Evolutionary conservation across 2,888 invertebrate species (phyloP), one percentile per base, ranked within the genome.

Genomic region (Lymantria monacha): DNA sequence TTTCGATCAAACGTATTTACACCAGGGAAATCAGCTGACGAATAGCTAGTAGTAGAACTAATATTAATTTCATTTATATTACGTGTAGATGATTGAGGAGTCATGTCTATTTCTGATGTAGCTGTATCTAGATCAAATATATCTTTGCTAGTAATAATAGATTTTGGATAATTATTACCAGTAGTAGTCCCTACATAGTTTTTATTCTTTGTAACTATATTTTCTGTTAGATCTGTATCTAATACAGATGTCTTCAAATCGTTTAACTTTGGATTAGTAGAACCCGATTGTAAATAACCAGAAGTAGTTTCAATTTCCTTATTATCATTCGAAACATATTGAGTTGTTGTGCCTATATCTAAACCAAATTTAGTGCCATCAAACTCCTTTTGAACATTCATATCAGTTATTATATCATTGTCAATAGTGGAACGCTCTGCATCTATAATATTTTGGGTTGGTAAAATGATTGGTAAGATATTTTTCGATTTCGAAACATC

Each of bases 321-420:
- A 11, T 15, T 9, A 46, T 31, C 30, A 31, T 46, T 15, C 51
- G 40, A 48, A 30, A 13, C 45, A 42, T 42, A 40, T 46, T 15
- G 30, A 9, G 44, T 33, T 11, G 45, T 49, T 40, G 12, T 30
- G 15, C 38, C 37, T 11, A 30, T 5, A 30, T 37, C 31, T 48
- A 30, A 14, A 12, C n/a, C 9, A 31, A 31, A 38, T 40, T 43
- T 31, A 38, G 42, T 43, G 9, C 13, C 10, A 0, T 15, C 42
- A 31, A 8, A 33, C 8, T 9, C 33, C 3, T 40, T 22, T 30
- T 33, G 38, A 40, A 30, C 22, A 12, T 30, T 8, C 1, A 8
- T 10, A 7, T 10, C 10, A 33, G 9, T 9, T 33, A 10, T 2
- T 33, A 33, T 1, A 33, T 33, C 2, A 33, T 33, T 33, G 10